Evolutionary conservation across 1,140 invertebrate genomes (phyloP).

Genomic region (Drosophila tristis): DNA sequence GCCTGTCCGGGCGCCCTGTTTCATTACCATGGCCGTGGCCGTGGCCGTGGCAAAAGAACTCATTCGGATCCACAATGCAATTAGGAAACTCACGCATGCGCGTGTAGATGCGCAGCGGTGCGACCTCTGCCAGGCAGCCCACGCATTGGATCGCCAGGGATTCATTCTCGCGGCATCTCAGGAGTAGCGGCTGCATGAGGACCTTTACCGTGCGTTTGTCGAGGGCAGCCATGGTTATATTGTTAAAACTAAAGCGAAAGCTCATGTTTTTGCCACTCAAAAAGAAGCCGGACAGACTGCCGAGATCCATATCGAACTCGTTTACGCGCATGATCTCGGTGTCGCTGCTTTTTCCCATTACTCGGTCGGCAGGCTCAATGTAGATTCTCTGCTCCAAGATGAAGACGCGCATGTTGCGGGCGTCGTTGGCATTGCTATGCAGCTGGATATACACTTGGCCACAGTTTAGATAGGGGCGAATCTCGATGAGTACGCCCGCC

Average conservation of each 20-base stretch:
- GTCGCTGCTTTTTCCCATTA: not conserved
- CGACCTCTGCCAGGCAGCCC: slow-evolving; percentile 37
- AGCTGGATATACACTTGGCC: slow-evolving; percentile 51
- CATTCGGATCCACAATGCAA: slow-evolving; percentile 65
- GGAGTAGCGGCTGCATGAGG: slow-evolving; percentile 17
- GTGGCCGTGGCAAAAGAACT: slow-evolving; percentile 77
- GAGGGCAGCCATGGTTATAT: slow-evolving; percentile 47
- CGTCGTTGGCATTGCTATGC: slow-evolving; percentile 18
- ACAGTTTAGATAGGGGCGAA: slow-evolving; percentile 62
- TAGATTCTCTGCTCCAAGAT: slow-evolving; percentile 57
- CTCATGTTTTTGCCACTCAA: slow-evolving; percentile 36
- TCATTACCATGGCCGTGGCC: slow-evolving; percentile 18
- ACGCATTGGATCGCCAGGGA: slow-evolving; percentile 35
- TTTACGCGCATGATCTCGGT: slow-evolving; percentile 36
- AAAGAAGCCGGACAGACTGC: slow-evolving; percentile 43
- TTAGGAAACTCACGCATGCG: slow-evolving; percentile 69
- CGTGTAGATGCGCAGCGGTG: slow-evolving; percentile 23
- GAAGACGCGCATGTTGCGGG: slow-evolving; percentile 41
- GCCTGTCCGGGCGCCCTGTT: not conserved
- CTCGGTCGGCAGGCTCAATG: slow-evolving; percentile 3
- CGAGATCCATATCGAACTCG: slow-evolving; percentile 57
- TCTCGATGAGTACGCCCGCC: slow-evolving; percentile 52
- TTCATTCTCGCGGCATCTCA: slow-evolving; percentile 24
- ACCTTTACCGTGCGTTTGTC: slow-evolving; percentile 22
- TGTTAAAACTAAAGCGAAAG: slow-evolving; percentile 63